Conservation (phyloP, 2,113 vertebrate genomes). For the Sorex fumeus region DNA sequence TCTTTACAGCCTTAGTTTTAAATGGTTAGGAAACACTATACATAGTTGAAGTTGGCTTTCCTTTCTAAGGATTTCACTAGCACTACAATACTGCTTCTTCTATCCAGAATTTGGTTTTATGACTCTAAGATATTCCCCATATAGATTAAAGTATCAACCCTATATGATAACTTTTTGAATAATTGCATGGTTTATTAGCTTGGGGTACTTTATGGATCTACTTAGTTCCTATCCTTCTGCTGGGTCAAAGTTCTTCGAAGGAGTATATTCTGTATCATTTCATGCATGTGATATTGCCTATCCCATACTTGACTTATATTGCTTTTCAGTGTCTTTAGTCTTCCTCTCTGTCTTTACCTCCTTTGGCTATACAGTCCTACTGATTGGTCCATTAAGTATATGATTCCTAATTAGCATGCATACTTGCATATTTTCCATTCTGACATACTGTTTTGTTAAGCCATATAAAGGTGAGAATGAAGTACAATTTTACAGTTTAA, state of each 20-base stretch:
- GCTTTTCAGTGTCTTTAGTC: background rate
- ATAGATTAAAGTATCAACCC: background rate
- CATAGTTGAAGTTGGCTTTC: background rate
- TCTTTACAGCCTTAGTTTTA: background rate
- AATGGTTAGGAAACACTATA: background rate
- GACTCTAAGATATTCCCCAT: background rate
- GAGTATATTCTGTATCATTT: background rate
- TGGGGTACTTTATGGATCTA: too few relatives aligned
- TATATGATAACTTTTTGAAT: background rate
- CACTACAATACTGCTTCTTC: background rate
- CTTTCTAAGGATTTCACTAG: background rate
- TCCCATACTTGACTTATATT: background rate
- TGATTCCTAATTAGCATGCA: slow-evolving; percentile 8
- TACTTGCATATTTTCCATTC: background rate
- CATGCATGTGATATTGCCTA: accelerated
- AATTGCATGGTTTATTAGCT: background rate
- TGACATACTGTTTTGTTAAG: background rate
- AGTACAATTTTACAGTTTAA: slow-evolving; percentile 69
- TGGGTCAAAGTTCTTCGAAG: background rate
- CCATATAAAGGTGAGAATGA: slow-evolving; percentile 41
- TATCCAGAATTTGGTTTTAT: background rate
- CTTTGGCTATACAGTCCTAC: background rate
- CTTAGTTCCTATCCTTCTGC: background rate
- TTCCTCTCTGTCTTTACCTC: background rate
- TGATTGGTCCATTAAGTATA: background rate